A percentile compares a stretch with the other conserved stretches of the same genome.
These are phyloP conservation scores for Papilio aristodemus DNA, from an alignment of 1,140 invertebrate species.

Conservation along the genomic window DNA sequence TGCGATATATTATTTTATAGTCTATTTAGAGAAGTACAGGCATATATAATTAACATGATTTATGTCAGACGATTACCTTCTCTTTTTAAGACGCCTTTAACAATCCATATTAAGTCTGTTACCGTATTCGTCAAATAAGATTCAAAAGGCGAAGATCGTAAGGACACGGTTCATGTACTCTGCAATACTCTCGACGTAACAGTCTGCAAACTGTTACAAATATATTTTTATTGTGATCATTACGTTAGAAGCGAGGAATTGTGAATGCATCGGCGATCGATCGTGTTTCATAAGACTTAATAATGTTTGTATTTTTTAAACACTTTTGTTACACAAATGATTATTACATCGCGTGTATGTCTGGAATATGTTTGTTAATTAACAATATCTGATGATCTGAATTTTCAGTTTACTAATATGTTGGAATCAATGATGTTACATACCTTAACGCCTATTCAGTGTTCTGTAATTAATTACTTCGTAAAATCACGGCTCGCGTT, in stretches of 20 bases:
- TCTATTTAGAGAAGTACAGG: not conserved
- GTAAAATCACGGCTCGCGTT: too few relatives aligned
- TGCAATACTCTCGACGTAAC: slow-evolving; percentile 14
- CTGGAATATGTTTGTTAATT: not conserved
- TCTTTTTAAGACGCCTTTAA: slow-evolving; percentile 5
- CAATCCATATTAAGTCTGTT: slow-evolving; percentile 17
- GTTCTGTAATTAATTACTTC: too few relatives aligned
- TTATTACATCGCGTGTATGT: slow-evolving; percentile 15
- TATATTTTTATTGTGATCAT: slow-evolving; percentile 27
- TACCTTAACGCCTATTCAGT: too few relatives aligned
- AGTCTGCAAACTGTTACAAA: slow-evolving; percentile 24
- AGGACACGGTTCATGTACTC: slow-evolving; percentile 16
- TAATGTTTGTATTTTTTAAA: slow-evolving; percentile 2
- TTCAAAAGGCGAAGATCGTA: slow-evolving; percentile 9
- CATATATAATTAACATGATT: slow-evolving; percentile 13
- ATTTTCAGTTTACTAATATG: too few relatives aligned
- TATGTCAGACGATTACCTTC: slow-evolving; percentile 12
- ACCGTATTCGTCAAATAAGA: slow-evolving; percentile 5
- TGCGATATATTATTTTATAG: too few relatives aligned
- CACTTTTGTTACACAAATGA: not conserved
- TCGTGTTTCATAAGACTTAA: slow-evolving; percentile 1
- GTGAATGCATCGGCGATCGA: slow-evolving; percentile 20
- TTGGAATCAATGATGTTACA: too few relatives aligned
- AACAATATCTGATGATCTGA: not conserved
- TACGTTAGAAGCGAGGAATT: slow-evolving; percentile 25